These are phyloP conservation scores for Enteromius radiatus DNA, from an alignment of 2,797 vertebrate species.

Conservation along the genomic window DNA sequence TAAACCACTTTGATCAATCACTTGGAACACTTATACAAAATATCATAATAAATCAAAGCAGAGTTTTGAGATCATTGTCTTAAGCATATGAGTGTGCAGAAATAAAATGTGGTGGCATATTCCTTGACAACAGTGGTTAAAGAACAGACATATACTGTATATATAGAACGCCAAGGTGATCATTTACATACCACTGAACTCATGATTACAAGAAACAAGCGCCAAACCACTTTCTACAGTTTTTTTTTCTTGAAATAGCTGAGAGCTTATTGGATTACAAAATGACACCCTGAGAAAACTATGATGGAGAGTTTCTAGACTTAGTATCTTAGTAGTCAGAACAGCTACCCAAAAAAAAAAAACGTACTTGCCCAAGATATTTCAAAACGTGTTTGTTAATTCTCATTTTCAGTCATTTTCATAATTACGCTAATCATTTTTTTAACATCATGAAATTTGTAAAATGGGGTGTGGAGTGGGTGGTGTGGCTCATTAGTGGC, in stretches of 20 bases:
- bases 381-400: background rate
- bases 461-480: background rate
- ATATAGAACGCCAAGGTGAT: conserved; percentile 13
- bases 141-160: conserved; percentile 1
- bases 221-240: background rate
- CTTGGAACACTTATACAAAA: background rate
- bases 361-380: background rate
- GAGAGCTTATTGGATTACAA: background rate
- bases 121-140: background rate
- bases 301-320: background rate
- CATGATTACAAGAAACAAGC: conserved; percentile 16
- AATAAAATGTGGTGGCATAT: background rate
- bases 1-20: conserved; percentile 11
- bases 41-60: conserved; percentile 4
- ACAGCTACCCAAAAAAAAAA: background rate
- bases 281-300: conserved; percentile 5
- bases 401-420: background rate
- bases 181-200: conserved; percentile 39
- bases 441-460: background rate
- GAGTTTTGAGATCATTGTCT: background rate
- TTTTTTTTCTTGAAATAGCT: background rate
- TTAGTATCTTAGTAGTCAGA: background rate
- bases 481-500: background rate
- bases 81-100: background rate
- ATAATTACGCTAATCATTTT: background rate